Evolutionary conservation across 2,113 vertebrate species (phyloP).

Genomic region (human): GRCh38 chrX:25505001-25505500

Average conservation of each 20-base stretch:
- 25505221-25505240: conserved; percentile 40
- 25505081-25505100: conserved; percentile 48
- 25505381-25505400: conserved; percentile 1
- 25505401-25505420: conserved; percentile 36
- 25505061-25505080: conserved; percentile 61
- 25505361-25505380: conserved; percentile 7
- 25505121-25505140: not conserved
- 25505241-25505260: conserved; percentile 29
- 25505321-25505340: not conserved
- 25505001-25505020: conserved; percentile 60
- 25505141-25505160: conserved; percentile 40
- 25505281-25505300: not conserved
- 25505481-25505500: not conserved
- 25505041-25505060: conserved; percentile 45
- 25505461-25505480: not conserved
- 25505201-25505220: conserved; percentile 41
- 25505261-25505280: conserved; percentile 32
- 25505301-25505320: not conserved
- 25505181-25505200: conserved; percentile 55
- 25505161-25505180: not conserved
- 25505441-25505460: not conserved
- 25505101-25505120: conserved; percentile 61
- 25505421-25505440: conserved; percentile 25
- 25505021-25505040: conserved; percentile 21
- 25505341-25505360: not conserved